phyloP scores from a whole-genome alignment of 1,140 invertebrate genomes.

The Triops cancriformis region DNA sequence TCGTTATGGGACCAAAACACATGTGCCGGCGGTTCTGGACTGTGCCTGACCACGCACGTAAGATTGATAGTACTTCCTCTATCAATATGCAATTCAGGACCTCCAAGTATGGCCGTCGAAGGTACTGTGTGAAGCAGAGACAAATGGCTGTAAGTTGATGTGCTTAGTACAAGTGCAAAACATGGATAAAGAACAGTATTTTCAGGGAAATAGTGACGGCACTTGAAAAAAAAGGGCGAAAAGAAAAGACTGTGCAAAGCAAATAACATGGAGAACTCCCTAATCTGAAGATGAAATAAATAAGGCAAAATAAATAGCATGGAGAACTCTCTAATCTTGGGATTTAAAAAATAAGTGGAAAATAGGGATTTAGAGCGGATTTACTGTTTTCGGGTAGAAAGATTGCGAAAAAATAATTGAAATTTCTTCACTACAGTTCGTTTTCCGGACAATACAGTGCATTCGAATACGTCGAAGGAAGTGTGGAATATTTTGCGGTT shows the following conservation, averaged over 20 bases:
- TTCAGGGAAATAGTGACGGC: neutral
- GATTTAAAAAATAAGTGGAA: too few species aligned
- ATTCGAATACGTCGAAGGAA: too few species aligned
- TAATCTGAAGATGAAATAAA: too few species aligned
- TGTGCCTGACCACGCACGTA: conserved; percentile 79
- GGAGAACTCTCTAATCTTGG: too few species aligned
- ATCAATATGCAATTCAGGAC: conserved; percentile 81
- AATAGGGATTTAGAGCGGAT: too few species aligned
- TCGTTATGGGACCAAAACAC: conserved; percentile 58
- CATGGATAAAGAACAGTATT: neutral
- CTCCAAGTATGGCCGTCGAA: conserved; percentile 77
- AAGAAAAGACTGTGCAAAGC: neutral
- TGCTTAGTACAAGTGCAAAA: neutral
- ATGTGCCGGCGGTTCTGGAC: conserved; percentile 80
- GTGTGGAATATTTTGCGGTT: too few species aligned
- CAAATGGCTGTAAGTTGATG: conserved; percentile 28
- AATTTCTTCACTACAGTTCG: too few species aligned
- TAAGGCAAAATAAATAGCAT: too few species aligned
- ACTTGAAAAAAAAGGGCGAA: neutral
- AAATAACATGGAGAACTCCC: too few species aligned
- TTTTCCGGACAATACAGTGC: too few species aligned
- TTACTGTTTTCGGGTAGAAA: too few species aligned
- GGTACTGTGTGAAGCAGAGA: conserved; percentile 59
- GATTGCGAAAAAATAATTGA: too few species aligned
- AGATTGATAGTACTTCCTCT: conserved; percentile 85